Conservation (phyloP, 2,113 vertebrate species). For the Lethenteron camtschaticum region DNA sequence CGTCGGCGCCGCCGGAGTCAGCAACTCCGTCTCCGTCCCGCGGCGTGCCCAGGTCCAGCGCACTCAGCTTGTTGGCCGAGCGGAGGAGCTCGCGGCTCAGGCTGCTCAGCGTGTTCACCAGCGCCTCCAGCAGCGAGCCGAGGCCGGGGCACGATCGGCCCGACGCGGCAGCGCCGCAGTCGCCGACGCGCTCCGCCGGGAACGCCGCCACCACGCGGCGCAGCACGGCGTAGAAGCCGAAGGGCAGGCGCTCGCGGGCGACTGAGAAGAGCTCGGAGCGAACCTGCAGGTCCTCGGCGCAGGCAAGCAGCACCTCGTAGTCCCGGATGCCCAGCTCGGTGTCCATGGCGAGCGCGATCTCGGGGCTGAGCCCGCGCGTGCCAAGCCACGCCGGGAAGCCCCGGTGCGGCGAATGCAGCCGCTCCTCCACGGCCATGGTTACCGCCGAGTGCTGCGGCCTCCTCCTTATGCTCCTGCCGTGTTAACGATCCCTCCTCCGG, state of each 20-base stretch:
- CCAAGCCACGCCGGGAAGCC: background rate
- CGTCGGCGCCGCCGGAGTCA: too few relatives aligned
- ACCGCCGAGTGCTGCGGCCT: too few relatives aligned
- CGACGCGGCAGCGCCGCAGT: background rate
- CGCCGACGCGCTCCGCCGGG: background rate
- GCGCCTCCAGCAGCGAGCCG: background rate
- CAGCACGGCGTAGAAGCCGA: conserved; percentile 4
- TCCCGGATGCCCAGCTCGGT: conserved; percentile 2
- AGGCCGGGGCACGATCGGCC: background rate
- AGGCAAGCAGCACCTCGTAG: background rate
- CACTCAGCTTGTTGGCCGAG: background rate
- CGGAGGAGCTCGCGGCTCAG: conserved; percentile 4
- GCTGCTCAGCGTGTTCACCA: background rate
- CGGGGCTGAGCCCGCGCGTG: conserved; percentile 1
- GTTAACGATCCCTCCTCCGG: too few relatives aligned
- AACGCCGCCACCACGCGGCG: conserved; percentile 1
- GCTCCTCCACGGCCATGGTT: too few relatives aligned
- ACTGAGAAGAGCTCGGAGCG: background rate
- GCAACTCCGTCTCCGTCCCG: too few relatives aligned
- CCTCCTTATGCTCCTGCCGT: too few relatives aligned
- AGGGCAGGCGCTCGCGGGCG: conserved; percentile 1
- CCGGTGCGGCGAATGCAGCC: background rate
- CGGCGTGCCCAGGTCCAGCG: background rate
- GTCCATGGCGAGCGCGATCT: conserved; percentile 4
- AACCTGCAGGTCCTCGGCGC: conserved; percentile 1